These are phyloP conservation scores for Arrhamphus sclerolepis DNA, from an alignment of 2,797 vertebrate genomes.

Conservation along the genomic window DNA sequence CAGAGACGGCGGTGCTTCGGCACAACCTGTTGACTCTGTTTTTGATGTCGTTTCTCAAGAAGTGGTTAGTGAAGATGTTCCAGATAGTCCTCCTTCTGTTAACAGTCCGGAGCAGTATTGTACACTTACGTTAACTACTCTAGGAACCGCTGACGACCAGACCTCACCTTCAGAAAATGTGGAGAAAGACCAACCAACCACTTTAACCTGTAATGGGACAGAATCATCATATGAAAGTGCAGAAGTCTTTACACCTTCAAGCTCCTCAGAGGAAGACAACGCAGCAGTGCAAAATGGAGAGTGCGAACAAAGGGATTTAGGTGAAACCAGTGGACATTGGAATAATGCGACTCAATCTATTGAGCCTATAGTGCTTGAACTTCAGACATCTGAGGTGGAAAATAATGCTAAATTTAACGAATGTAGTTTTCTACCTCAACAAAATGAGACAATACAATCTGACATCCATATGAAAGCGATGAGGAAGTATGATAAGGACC, in stretches of 20 bases:
- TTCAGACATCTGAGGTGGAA: conserved; percentile 5
- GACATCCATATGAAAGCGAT: conserved; percentile 81
- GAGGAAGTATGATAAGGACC: conserved; percentile 90
- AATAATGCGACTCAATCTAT: conserved; percentile 12
- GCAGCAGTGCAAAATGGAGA: conserved; percentile 27
- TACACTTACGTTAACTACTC: conserved; percentile 70
- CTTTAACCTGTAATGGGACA: conserved; percentile 9
- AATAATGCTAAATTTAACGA: background rate
- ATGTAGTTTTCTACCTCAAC: conserved; percentile 1
- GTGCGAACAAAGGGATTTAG: conserved; percentile 46
- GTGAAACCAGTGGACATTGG: conserved; percentile 25
- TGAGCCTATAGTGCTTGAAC: conserved; percentile 11
- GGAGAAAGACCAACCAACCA: background rate
- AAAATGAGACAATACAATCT: conserved; percentile 40
- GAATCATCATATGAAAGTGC: conserved; percentile 21
- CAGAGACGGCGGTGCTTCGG: conserved; percentile 2
- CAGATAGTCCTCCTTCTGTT: conserved; percentile 21
- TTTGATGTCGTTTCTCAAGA: conserved; percentile 47
- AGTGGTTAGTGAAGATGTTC: conserved; percentile 28
- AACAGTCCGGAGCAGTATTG: conserved; percentile 66
- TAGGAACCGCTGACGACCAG: conserved; percentile 59
- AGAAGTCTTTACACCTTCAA: conserved; percentile 16
- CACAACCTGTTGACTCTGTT: conserved; percentile 15
- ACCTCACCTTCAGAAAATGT: conserved; percentile 12
- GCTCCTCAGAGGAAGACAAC: conserved; percentile 59